phyloP scores from a whole-genome alignment of 2,888 invertebrate species.

The Pinctada fucata region DNA sequence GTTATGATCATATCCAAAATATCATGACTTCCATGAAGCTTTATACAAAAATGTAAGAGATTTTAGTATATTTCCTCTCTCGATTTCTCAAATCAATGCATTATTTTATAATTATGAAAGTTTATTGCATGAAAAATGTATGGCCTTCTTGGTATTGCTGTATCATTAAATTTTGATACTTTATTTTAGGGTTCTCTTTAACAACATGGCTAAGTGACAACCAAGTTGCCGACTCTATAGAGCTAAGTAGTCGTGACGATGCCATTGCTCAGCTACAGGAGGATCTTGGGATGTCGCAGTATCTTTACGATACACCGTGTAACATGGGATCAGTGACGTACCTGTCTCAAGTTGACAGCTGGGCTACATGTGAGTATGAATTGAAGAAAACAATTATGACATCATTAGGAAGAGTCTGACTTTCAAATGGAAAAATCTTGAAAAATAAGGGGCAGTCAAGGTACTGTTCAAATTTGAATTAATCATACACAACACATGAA shows the following conservation, averaged over 20 bases:
- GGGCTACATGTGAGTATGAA: constrained; percentile 21
- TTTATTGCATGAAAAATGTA: no score
- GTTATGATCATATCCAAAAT: no score
- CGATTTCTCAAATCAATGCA: no score
- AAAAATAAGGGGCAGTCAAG: no score
- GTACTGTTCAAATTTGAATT: neutral
- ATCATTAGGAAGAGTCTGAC: neutral
- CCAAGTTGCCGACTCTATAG: constrained; percentile 1
- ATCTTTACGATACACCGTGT: constrained; percentile 26
- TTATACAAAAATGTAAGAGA: no score
- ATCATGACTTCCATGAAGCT: no score
- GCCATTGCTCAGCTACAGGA: constrained; percentile 27
- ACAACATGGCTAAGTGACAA: constrained; percentile 26
- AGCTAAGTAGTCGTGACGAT: constrained; percentile 20
- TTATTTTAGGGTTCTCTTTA: constrained; percentile 33
- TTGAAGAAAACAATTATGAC: neutral
- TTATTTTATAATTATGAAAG: no score
- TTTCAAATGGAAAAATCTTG: no score
- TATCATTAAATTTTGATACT: no score
- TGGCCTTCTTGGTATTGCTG: no score
- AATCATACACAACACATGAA: neutral
- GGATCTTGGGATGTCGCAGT: constrained; percentile 33
- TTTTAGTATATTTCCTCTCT: no score
- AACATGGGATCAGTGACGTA: constrained; percentile 14
- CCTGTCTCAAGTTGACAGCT: constrained; percentile 20